A percentile compares a stretch with the other conserved stretches of the same genome.
Conservation (phyloP, 2,797 vertebrate species). For the Gephyroberyx darwinii region DNA sequence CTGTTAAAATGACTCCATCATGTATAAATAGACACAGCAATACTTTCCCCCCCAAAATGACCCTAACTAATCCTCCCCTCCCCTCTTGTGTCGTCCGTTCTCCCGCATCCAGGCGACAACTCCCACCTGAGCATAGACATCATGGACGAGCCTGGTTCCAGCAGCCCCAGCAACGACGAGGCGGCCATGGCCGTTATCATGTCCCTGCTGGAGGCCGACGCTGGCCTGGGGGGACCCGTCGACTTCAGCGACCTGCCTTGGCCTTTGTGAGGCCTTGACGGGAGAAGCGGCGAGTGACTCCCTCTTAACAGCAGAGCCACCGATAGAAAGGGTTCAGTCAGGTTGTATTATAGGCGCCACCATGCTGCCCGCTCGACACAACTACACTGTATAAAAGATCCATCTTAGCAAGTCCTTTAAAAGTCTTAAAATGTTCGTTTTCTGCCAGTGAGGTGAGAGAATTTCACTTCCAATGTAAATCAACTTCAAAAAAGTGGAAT, state of each 20-base stretch:
- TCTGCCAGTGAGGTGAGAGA: too few species aligned
- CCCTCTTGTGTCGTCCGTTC: background rate
- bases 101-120: constrained; percentile 86
- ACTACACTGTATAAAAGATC: constrained; percentile 41
- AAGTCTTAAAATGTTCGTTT: too few species aligned
- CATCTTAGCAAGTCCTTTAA: constrained; percentile 16
- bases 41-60: background rate
- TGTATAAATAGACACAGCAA: too few species aligned
- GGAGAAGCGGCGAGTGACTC: background rate
- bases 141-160: constrained; percentile 96
- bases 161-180: constrained; percentile 97
- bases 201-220: constrained; percentile 98
- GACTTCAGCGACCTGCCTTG: constrained; percentile 99
- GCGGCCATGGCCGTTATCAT: constrained; percentile 99
- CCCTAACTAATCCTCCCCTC: background rate
- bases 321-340: constrained; percentile 49
- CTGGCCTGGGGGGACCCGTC: constrained; percentile 95
- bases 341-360: constrained; percentile 28
- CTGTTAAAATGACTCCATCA: too few species aligned
- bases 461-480: too few species aligned
- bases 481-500: too few species aligned
- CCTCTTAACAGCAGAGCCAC: constrained; percentile 46
- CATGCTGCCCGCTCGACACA: constrained; percentile 33
- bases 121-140: constrained; percentile 95
- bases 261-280: constrained; percentile 88